Conservation (phyloP, 2,888 invertebrate species). For the Cephalotes varians region DNA sequence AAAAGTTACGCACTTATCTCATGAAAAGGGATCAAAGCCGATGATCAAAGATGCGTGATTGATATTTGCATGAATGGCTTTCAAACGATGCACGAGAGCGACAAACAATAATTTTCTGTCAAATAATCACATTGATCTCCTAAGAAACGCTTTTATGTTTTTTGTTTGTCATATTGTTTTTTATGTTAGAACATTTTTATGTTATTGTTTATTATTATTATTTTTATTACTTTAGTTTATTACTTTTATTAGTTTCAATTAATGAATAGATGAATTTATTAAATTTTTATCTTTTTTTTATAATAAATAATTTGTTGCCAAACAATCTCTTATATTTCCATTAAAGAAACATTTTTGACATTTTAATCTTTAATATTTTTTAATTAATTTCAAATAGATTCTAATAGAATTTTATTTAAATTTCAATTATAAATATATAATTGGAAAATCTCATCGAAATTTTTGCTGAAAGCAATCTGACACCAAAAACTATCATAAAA, state of each 20-base stretch:
- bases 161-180: neutral
- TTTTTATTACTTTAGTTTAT: too few relatives aligned
- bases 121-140: conserved; percentile 63
- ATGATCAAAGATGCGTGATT: conserved; percentile 61
- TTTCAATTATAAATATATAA: neutral
- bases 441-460: neutral
- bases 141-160: neutral
- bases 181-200: conserved; percentile 11
- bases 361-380: neutral
- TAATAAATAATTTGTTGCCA: neutral
- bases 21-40: conserved; percentile 51
- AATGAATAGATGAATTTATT: neutral
- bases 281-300: neutral
- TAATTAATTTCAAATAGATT: neutral
- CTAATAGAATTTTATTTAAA: neutral
- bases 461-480: neutral
- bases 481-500: neutral
- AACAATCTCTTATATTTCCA: neutral
- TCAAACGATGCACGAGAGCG: conserved; percentile 67
- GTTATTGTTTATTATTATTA: conserved; percentile 6
- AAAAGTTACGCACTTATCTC: conserved; percentile 31
- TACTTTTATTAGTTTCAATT: conserved; percentile 2
- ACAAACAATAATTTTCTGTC: conserved; percentile 74
- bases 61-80: conserved; percentile 64
- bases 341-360: neutral